Evolutionary conservation across 2,888 invertebrate genomes (phyloP), one percentile per base, ranked within the genome.

Genomic region (Apodemia hepburni): DNA sequence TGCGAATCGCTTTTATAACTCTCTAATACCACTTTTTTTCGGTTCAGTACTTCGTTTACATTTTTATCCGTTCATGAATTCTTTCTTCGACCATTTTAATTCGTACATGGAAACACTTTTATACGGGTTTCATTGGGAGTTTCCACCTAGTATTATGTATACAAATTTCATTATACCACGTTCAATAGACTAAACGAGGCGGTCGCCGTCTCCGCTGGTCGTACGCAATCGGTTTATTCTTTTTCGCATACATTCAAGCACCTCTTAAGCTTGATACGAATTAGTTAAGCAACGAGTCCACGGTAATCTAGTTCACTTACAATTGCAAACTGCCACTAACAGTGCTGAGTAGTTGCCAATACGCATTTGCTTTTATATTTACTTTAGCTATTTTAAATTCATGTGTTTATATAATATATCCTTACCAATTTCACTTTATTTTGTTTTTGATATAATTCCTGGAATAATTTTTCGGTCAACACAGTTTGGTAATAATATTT

Each of bases 261-360:
- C 69, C 73, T 80, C 77, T 81, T 80, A 82, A 78, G 74, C 77
- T 78, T 81, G 78, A 79, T 82, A 79, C 75, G 82, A 86, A 87
- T 87, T 86, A 87, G 81, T 82, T 77, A 84, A 83, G 79, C 83
- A 81, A 76, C 78, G 79, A 84, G 78, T 78, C 74, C 71, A 69
- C 73, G 71, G 77, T 84, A 85, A 87, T 84, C 76, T 75, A 77
- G 77, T 80, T 79, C 79, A 76, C 78, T 86, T 85, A 85, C 83
- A 87, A 85, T 86, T 83, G 81, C 84, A 83, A 86, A 81, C 82
- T 76, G 78, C 73, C 74, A 69, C 76, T 80, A 78, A 82, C 80
- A 79, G 76, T 72, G 72, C 73, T 73, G 78, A 81, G 78, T 79
- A 76, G 78, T 80, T 80, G 80, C 82, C 84, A 84, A 85, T 84